Conservation (phyloP, 2,888 invertebrate species). For the Anaspis maculata region DNA sequence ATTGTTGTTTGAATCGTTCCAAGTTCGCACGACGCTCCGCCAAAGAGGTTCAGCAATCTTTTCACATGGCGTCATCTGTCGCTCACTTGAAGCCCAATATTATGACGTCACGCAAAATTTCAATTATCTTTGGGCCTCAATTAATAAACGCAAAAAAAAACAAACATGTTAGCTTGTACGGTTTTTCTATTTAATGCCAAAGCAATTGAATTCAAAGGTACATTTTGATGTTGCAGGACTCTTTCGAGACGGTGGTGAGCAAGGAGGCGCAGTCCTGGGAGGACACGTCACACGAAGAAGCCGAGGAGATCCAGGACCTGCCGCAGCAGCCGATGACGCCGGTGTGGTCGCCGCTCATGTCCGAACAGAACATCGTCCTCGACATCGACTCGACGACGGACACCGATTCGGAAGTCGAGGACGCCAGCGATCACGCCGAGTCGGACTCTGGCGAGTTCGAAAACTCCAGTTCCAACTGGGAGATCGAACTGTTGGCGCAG, state of each 20-base stretch:
- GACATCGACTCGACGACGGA: conserved; percentile 38
- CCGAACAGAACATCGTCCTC: conserved; percentile 24
- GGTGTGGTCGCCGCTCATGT: conserved; percentile 24
- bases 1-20: too few relatives aligned
- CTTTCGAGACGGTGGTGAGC: conserved; percentile 36
- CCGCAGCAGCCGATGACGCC: conserved; percentile 38
- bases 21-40: too few relatives aligned
- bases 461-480: conserved; percentile 38
- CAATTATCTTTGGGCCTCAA: too few relatives aligned
- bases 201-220: too few relatives aligned
- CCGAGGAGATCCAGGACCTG: conserved; percentile 58
- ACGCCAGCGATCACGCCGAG: conserved; percentile 34
- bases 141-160: too few relatives aligned
- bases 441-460: conserved; percentile 36
- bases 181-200: too few relatives aligned
- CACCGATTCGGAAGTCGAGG: conserved; percentile 32
- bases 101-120: too few relatives aligned
- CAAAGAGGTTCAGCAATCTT: too few relatives aligned
- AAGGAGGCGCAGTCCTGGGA: conserved; percentile 54
- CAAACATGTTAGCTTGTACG: too few relatives aligned
- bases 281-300: conserved; percentile 62
- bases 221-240: conserved; percentile 36
- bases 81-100: too few relatives aligned
- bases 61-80: too few relatives aligned
- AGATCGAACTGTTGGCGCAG: conserved; percentile 38